A percentile compares a stretch with the other conserved stretches of the same genome.
Conservation (phyloP, 2,113 vertebrate species). For the Miniopterus natalensis region DNA sequence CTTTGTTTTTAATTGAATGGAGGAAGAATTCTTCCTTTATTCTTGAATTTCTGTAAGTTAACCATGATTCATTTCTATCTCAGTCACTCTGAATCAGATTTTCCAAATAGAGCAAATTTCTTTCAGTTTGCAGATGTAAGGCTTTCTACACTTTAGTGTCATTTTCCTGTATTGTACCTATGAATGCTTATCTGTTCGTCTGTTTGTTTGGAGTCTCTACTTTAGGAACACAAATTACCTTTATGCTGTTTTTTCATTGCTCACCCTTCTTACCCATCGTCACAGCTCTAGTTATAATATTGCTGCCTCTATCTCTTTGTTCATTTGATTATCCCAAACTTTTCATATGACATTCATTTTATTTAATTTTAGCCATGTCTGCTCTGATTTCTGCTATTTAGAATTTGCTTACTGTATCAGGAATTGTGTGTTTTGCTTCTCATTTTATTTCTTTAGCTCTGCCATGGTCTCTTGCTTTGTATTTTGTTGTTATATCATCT, state of each 20-base stretch:
- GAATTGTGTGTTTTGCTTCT: constrained; percentile 20
- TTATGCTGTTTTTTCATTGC: background rate
- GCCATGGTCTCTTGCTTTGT: background rate
- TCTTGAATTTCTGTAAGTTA: constrained; percentile 5
- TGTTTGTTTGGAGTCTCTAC: background rate
- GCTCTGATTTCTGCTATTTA: background rate
- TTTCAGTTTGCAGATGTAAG: background rate
- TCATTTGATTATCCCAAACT: background rate
- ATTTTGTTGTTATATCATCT: background rate
- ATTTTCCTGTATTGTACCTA: background rate
- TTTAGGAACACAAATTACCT: background rate
- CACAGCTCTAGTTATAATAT: background rate
- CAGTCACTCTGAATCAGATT: background rate
- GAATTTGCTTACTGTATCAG: constrained; percentile 3
- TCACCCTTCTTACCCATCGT: background rate
- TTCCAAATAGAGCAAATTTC: background rate
- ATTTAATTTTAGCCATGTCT: constrained; percentile 8
- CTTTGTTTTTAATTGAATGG: background rate
- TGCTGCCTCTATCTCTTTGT: background rate
- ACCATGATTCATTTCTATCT: background rate
- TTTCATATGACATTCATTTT: constrained; percentile 5
- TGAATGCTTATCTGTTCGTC: background rate
- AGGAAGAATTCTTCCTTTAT: background rate
- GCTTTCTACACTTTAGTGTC: background rate
- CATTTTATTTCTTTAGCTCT: constrained; percentile 14